A percentile compares a stretch with the other conserved stretches of the same genome.
Conservation (phyloP, 2,888 invertebrate genomes). For the Protonemura montana region DNA sequence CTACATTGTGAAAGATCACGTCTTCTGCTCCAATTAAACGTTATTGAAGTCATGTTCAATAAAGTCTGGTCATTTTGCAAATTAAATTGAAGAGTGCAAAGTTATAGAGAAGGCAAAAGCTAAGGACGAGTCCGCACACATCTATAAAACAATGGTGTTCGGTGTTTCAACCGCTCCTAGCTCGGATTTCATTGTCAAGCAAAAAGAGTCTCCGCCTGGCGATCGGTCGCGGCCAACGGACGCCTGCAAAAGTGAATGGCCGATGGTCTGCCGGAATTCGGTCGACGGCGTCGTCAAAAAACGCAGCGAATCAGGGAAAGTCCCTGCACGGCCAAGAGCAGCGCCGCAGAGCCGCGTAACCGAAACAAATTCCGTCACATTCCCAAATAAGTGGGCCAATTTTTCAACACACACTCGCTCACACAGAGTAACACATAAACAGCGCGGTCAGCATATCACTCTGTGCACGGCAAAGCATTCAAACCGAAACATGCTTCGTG, state of each 20-base stretch:
- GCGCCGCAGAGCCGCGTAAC: not conserved
- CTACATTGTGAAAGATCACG: too few relatives aligned
- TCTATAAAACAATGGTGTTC: too few relatives aligned
- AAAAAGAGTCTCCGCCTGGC: too few relatives aligned
- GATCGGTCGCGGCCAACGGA: not conserved
- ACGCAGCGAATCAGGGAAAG: not conserved
- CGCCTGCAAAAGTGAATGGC: not conserved
- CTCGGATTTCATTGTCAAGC: too few relatives aligned
- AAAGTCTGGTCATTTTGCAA: too few relatives aligned
- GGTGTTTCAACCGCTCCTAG: too few relatives aligned
- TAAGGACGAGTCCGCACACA: too few relatives aligned
- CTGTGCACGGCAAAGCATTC: not conserved
- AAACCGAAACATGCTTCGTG: not conserved
- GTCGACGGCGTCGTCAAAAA: not conserved
- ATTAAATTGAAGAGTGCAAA: too few relatives aligned
- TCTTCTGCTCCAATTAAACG: too few relatives aligned
- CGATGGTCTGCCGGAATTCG: not conserved
- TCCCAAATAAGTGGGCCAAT: not conserved
- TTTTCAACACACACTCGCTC: not conserved
- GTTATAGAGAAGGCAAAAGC: too few relatives aligned
- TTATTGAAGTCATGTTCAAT: too few relatives aligned
- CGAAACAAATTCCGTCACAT: not conserved
- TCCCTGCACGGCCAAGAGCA: not conserved
- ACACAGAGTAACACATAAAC: not conserved
- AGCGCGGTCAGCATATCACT: not conserved